Evolutionary conservation across 2,113 vertebrate genomes (phyloP), one percentile per base, ranked within the genome.

Genomic region (Pelobates fuscus): DNA sequence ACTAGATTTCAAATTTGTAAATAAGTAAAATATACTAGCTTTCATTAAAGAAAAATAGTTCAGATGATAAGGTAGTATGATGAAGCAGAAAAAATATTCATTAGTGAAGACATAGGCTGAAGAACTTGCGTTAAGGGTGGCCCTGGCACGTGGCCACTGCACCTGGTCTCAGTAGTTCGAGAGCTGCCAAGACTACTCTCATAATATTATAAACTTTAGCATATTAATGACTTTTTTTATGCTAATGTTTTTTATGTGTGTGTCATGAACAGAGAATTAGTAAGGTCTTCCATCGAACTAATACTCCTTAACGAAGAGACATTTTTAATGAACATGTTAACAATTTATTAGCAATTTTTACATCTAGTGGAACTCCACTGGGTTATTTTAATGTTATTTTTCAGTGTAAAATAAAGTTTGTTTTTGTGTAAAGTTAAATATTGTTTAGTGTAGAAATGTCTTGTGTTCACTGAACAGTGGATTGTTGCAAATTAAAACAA

Each of bases 121-220:
- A 67, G 30, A 60, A 61, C 63, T 57, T 65, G n/a, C 73, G 46
- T 68, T 30, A 61, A 46, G 73, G 57, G 65, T 68, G 72, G 55
- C 73, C 73, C 55, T 67, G 73, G 73, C 73, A 23, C 61, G 43
- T 61, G 41, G 73, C 73, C 73, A 77, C 23, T 77, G 73, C 73
- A 77, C 73, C 73, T 77, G 73, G 73, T 20, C 65, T 60, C 44
- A 60, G 41, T 61, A 67, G 64, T 77, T 41, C 67, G 20, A 60
- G 55, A 67, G 44, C 64, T 77, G 73, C 73, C 65, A 77, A 67
- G 43, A 66, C 26, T 67, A 77, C 57, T 61, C 43, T 61, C 59
- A 52, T 41, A 77, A 32, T 52, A 32, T 41, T 61, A 49, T 67
- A 77, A 77, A 75, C 59, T 55, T 65, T 46, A 59, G 72, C 55